Evolutionary conservation across 2,888 invertebrate genomes (phyloP), one percentile per base, ranked within the genome.

Genomic region (Nudaria mundana): DNA sequence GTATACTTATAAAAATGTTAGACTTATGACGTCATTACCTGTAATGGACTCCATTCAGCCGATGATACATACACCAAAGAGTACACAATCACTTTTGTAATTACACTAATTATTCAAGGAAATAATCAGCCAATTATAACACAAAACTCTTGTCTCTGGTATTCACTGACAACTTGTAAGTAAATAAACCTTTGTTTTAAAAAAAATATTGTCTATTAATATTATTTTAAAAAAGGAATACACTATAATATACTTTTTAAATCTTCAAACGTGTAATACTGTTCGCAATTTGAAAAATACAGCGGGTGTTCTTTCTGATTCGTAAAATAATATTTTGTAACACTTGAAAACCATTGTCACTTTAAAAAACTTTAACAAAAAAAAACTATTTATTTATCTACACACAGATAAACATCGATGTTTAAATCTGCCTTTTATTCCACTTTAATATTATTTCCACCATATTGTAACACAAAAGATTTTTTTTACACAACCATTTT

Each of bases 31-130:
- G 44, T 48, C 44, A 32, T 49, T n/a, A 56, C 56, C 56, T 56
- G 37, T 22, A 11, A 26, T 29, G 7, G 30, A 30, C 42, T 45
- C 56, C 56, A 56, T 56, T 40, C 53, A 56, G 20, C 29, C 30
- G 1, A 5, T 5, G 29, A 1, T 8, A 3, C 25, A 8, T 18
- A 16, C 18, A n/a, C n/a, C n/a, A n/a, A n/a, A 37, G 15, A 16
- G 25, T 25, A 18, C 25, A 26, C 36, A 37, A 33, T 15, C 13
- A 42, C 32, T 20, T 18, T 25, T 7, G 6, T 33, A 42, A 38
- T 43, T 38, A 30, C n/a, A 38, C 42, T 34, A 29, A 38, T 24
- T 43, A 43, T 43, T 30, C 14, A 30, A 14, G 8, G 15, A 33
- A 38, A 43, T 43, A 43, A 34, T 34, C 34, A 34, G 30, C 15